Evolutionary conservation across 2,113 vertebrate species (phyloP).

Genomic region (Rhinolophus sinicus): DNA sequence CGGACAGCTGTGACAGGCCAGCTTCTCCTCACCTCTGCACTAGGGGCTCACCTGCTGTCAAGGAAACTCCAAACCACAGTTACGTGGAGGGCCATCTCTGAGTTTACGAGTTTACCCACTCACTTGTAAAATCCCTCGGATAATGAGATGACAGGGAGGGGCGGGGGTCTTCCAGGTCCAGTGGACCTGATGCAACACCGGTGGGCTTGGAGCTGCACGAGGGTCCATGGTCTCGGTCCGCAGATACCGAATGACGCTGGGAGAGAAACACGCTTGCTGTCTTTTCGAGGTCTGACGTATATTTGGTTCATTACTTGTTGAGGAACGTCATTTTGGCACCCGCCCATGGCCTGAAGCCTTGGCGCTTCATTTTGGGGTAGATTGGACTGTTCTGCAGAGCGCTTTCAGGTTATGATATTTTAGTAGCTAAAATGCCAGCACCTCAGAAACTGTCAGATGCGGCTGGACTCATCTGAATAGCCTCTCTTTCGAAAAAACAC

Average conservation of each 20-base stretch:
- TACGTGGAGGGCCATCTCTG: rapidly evolving
- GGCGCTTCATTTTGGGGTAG: neutral
- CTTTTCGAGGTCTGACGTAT: neutral
- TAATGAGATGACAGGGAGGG: no score
- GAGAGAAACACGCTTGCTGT: rapidly evolving
- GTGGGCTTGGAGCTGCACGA: rapidly evolving
- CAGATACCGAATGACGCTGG: rapidly evolving
- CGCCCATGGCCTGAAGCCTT: rapidly evolving
- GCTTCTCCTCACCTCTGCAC: rapidly evolving
- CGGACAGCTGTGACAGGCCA: rapidly evolving
- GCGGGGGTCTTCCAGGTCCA: rapidly evolving
- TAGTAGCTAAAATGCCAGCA: neutral
- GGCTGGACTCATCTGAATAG: rapidly evolving
- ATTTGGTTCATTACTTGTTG: rapidly evolving
- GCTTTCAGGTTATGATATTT: neutral
- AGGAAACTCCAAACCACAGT: rapidly evolving
- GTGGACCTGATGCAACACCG: rapidly evolving
- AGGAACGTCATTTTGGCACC: neutral
- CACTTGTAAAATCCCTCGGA: rapidly evolving
- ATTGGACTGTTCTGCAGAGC: rapidly evolving
- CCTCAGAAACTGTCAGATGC: rapidly evolving
- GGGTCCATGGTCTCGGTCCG: rapidly evolving
- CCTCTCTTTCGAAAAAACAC: neutral
- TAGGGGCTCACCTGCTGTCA: rapidly evolving
- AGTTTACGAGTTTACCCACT: rapidly evolving